Evolutionary conservation across 2,888 invertebrate species (phyloP), one percentile per base, ranked within the genome.

Genomic region (Thereva unica): DNA sequence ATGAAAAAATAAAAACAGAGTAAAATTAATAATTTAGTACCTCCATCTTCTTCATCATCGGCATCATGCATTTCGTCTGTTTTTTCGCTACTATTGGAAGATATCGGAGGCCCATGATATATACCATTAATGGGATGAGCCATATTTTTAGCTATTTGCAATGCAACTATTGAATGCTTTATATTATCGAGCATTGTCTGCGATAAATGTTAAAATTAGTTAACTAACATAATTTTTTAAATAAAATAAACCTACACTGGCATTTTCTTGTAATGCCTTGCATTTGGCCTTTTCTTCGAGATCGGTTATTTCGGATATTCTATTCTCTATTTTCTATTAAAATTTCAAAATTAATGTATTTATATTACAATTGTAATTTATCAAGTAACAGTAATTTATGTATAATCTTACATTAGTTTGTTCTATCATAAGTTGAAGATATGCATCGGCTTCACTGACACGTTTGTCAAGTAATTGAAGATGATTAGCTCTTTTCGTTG

Each of bases 101-200:
- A 64, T 57, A 70, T 69, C 54, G 74, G 76, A 72, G 89, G 88
- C 69, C 89, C 89, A 76, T 89, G 90, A 80, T 93, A 93, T 74
- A 93, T 87, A 67, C 94, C 94, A 80, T 94, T 94, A 8, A 94
- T 90, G 68, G 95, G 94, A 83, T 93, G 91, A 42, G 93, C 93
- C 74, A 93, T 93, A 82, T 94, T 94, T 91, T 97, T 97, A 74
- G 97, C 95, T 80, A 97, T 97, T 87, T 98, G 97, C 74, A 98
- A 86, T 77, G 96, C 89, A 72, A 98, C 96, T 83, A 98, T 98
- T 76, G 97, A 93, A 86, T 98, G 97, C 84, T 98, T 98, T 73
- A 98, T 93, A 75, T 96, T 92, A 83, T 98, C 97, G 81, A 98
- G 86, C 90, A 97, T 93, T 70, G 88, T 89, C 91, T 95, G 84